Base-by-base conservation (phyloP, 1,140 invertebrate species). In the honey bee (Apis mellifera) region DNA sequence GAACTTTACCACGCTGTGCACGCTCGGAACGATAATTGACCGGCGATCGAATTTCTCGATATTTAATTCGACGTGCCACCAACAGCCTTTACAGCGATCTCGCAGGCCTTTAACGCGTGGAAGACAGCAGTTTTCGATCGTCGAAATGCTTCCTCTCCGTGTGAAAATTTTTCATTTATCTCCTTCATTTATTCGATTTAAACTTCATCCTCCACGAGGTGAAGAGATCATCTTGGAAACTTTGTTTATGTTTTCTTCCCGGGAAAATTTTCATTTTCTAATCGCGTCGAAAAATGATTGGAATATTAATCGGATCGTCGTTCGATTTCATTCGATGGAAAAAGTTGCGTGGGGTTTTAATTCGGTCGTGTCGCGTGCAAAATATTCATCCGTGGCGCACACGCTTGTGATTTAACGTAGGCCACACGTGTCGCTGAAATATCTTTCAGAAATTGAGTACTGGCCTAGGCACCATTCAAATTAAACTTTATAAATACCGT, bases 401-500 rank as follows among this genome's bases (percentile, higher is more conserved):
- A 52, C 17, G 54, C 62, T 32, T n/a, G 54, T 82, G 75, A 77
- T 82, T 82, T 76, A 82, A 82, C 79, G 54, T 76, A 66, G 73
- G 9, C 70, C 70, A 66, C 78, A 74, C 74, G 78, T 26, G 78
- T 75, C 72, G 72, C 78, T 75, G 42, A 81, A 75, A 81, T 81
- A 81, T 81, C 72, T 75, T 57, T 57, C 72, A 32, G 72, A 75
- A 82, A 82, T 68, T 69, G 73, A 74, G 78, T 80, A 82, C 72
- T 82, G 72, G 79, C 79, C 73, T 82, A 76, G 79, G 73, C 72
- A 76, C 79, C 79, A 76, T 82, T 76, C 64, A 69, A 82, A 82
- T 82, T 82, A 75, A n/a, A 9, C 17, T 62, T 68, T 76, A 76
- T 76, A 76, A 76, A 82, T 82, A 82, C 52, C 26, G 13, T 48